A percentile compares a stretch with the other conserved stretches of the same genome.
These are phyloP conservation scores for Cataglyphis altisquamis DNA, from an alignment of 2,888 invertebrate species.

Conservation along the genomic window DNA sequence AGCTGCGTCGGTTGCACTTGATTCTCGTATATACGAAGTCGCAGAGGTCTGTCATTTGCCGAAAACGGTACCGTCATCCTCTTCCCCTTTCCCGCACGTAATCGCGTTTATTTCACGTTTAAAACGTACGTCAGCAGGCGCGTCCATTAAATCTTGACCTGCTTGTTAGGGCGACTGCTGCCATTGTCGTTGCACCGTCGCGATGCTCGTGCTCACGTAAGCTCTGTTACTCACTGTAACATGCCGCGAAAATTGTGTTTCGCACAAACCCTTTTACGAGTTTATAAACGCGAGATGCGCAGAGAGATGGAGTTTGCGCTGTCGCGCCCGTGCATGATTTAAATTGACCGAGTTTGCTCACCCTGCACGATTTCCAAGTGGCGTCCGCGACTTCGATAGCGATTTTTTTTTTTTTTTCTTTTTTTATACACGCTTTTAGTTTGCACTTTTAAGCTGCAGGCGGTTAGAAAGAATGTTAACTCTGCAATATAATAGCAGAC, in stretches of 20 bases:
- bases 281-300: constrained; percentile 39
- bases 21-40: constrained; percentile 29
- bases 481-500: neutral
- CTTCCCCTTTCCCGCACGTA: constrained; percentile 32
- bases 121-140: constrained; percentile 72
- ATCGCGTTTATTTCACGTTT: constrained; percentile 67
- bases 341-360: constrained; percentile 28
- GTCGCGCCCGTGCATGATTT: constrained; percentile 38
- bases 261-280: constrained; percentile 47
- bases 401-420: neutral
- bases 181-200: constrained; percentile 25
- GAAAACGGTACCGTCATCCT: constrained; percentile 36
- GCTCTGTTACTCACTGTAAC: constrained; percentile 14
- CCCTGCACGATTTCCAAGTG: neutral
- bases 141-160: constrained; percentile 73
- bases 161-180: constrained; percentile 65
- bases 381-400: neutral
- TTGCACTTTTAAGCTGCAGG: neutral
- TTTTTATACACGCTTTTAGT: constrained; percentile 13
- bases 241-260: constrained; percentile 55
- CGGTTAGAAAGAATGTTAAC: neutral
- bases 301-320: neutral
- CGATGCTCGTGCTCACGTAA: constrained; percentile 30
- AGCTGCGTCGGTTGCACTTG: constrained; percentile 34
- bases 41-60: constrained; percentile 24